Evolutionary conservation across 2,113 vertebrate genomes (phyloP), one percentile per base, ranked within the genome.

Genomic region (Psophia crepitans): DNA sequence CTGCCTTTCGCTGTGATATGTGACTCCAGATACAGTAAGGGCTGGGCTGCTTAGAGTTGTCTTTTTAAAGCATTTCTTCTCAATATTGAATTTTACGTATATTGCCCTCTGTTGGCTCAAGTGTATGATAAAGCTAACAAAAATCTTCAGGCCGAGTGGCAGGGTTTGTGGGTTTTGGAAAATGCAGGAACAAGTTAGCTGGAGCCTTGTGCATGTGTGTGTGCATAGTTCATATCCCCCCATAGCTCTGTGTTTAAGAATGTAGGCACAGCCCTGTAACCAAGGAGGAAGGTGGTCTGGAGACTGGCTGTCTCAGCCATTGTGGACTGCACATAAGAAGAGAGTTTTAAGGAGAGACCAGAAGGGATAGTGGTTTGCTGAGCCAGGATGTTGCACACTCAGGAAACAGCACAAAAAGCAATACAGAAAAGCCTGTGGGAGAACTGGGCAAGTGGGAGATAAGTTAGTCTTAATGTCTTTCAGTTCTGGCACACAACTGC

Each of bases 71-170:
- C 69, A 57, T 87, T 97, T 93, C 57, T 95, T 93, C 68, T 57
- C 53, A n/a, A 37, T 56, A 48, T 26, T 95, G 91, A n/a, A 46
- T 96, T 96, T 93, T 96, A 92, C 16, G 5, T 96, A 88, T 91
- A 58, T 96, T 96, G 96, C 96, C 96, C 95, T 96, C 96, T 96
- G 91, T 97, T 94, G 95, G 95, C 82, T 93, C 49, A 48, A 90
- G 57, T 0, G 0, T 54, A 83, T 5, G 70, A 44, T 46, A 79
- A 87, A 90, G 78, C 63, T 76, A 93, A 41, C 43, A 95, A 85
- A 94, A 96, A 35, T 44, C n/a, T 94, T 54, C 33, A 69, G 78
- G 15, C 39, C 77, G 82, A 90, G 26, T 24, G 74, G 44, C 23
- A 80, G 64, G 27, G 43, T 41, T 74, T 64, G 51, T n/a, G 61